These are phyloP conservation scores for Amazona ochrocephala DNA, from an alignment of 2,797 vertebrate species.

Conservation along the genomic window DNA sequence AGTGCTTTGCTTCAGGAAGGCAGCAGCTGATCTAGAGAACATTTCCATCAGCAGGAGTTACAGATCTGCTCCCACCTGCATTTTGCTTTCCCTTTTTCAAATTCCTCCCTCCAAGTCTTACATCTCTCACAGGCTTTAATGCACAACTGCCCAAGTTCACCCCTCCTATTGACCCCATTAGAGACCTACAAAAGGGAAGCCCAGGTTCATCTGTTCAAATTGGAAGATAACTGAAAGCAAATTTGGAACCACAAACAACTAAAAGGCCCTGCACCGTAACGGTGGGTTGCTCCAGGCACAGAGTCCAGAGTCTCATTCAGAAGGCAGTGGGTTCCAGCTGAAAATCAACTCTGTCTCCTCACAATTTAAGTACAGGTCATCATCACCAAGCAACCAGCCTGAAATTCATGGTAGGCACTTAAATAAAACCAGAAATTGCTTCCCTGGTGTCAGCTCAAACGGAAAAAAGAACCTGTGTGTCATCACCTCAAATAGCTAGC, in stretches of 20 bases:
- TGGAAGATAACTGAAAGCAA: not conserved
- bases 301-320: slow-evolving; percentile 17
- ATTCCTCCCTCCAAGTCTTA: not conserved
- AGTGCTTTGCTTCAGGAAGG: not conserved
- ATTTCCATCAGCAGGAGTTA: not conserved
- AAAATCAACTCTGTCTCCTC: slow-evolving; percentile 66
- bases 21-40: not conserved
- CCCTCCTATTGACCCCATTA: not conserved
- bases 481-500: slow-evolving; percentile 15
- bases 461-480: slow-evolving; percentile 60
- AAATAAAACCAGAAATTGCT: slow-evolving; percentile 72
- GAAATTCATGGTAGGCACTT: slow-evolving; percentile 49
- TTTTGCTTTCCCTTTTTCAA: not conserved
- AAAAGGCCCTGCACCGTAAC: not conserved
- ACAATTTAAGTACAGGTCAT: slow-evolving; percentile 64
- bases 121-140: not conserved
- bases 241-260: slow-evolving; percentile 8
- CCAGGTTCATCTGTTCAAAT: not conserved
- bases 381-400: slow-evolving; percentile 30
- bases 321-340: slow-evolving; percentile 59
- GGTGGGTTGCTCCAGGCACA: not conserved
- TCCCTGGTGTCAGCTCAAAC: slow-evolving; percentile 40
- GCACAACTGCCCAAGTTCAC: not conserved
- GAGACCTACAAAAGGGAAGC: not conserved
- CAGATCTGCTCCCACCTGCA: not conserved